A percentile compares a stretch with the other conserved stretches of the same genome.
Conservation (phyloP, 2,113 vertebrate species). For the Eudyptes chrysolophus region DNA sequence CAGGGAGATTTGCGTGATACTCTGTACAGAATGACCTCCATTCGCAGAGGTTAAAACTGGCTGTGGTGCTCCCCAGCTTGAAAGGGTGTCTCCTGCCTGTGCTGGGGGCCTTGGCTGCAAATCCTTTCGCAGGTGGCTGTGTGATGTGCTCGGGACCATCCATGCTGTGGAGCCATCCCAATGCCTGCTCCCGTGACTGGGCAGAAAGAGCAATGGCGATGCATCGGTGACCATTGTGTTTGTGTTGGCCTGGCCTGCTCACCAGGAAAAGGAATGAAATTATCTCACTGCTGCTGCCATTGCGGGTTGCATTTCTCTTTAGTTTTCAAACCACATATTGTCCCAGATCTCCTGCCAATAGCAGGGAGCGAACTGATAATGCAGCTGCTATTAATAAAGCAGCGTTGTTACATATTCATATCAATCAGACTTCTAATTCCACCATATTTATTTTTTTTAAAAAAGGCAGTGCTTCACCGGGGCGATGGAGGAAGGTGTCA, state of each 20-base stretch:
- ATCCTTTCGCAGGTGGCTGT: background rate
- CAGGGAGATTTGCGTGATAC: background rate
- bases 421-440: conserved; percentile 55
- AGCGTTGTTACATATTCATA: conserved; percentile 58
- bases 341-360: conserved; percentile 60
- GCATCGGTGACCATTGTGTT: background rate
- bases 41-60: conserved; percentile 25
- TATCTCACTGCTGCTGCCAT: background rate
- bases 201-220: background rate
- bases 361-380: conserved; percentile 53
- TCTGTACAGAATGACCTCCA: background rate
- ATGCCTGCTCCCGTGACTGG: background rate
- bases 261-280: background rate
- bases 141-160: background rate
- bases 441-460: background rate
- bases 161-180: background rate
- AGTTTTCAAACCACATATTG: conserved; percentile 50
- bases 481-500: background rate
- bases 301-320: background rate
- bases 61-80: background rate
- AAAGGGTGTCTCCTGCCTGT: background rate
- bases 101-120: background rate
- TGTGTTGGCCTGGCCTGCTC: background rate
- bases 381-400: conserved; percentile 70
- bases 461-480: background rate